Base-by-base conservation (phyloP, 1,140 invertebrate genomes). In the Tribolium madens region DNA sequence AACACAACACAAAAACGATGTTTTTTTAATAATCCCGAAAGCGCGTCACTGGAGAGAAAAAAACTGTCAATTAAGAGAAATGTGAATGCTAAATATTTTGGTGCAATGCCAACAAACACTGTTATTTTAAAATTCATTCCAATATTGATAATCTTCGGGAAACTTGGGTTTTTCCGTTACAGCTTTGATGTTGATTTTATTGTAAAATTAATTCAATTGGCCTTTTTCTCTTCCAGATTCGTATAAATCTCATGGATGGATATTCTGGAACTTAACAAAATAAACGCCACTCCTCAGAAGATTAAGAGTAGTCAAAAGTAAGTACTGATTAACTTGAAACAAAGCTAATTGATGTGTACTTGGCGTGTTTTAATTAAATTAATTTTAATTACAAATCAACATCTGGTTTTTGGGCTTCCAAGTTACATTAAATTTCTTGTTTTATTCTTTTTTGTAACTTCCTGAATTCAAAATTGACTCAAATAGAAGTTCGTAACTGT, bases 191-290 rank as follows among this genome's bases (percentile, higher is more conserved):
- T 21, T 60, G 53, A 60, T 60, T 60, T 26, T 13, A 60, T 60
- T 60, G 53, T 60, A 9, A 60, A 60, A 26, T 21, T 26, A 60
- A 60, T 26, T 60, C 26, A 60, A 60, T 60, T 60, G 53, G 17
- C 17, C 71, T 17, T 76, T 79, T 78, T 73, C 76, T 72, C 15
- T 83, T 84, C 72, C 78, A 83, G 83, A 79, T 76, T 74, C 14
- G 77, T 73, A 76, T 75, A 83, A 79, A 80, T 77, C 81, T 80
- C 81, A 84, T 84, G 83, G 83, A 84, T 84, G 83, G 83, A 84
- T 82, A 83, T 84, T 80, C 80, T 82, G 79, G 83, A 84, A 81
- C 82, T 83, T 81, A 84, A 84, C 75, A 83, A 84, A 77, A 79
- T 80, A 3, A 82, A 74, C 46, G 79, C 75, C n/a, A 78, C 73